phyloP scores from a whole-genome alignment of 2,113 vertebrate genomes.

The Lagenorhynchus albirostris region DNA sequence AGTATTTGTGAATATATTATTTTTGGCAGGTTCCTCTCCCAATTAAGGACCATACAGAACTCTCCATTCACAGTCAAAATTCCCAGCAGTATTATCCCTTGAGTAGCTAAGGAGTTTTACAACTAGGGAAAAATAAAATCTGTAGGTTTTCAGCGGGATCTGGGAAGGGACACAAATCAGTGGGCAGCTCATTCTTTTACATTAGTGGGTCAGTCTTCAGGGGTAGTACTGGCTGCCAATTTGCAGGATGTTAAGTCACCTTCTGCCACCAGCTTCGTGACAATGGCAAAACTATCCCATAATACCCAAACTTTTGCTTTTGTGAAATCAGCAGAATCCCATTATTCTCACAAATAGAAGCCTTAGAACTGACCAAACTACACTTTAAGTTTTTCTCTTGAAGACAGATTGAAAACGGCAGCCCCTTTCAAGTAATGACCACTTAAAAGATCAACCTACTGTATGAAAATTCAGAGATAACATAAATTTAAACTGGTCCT shows the following conservation, averaged over 20 bases:
- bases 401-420: not conserved
- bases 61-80: slow-evolving; percentile 31
- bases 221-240: not conserved
- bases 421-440: not conserved
- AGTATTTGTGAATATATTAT: slow-evolving; percentile 53
- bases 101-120: slow-evolving; percentile 8
- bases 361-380: not conserved
- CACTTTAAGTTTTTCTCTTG: not conserved
- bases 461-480: not conserved
- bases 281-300: not conserved
- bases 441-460: not conserved
- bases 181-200: not conserved
- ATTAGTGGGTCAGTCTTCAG: not conserved
- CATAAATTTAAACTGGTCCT: not conserved
- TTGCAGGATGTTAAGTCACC: slow-evolving; percentile 39
- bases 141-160: not conserved
- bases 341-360: slow-evolving; percentile 2
- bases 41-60: slow-evolving; percentile 22
- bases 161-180: not conserved
- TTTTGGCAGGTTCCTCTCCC: slow-evolving; percentile 50
- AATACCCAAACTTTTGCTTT: slow-evolving; percentile 4
- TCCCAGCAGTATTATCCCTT: slow-evolving; percentile 3
- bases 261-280: slow-evolving; percentile 12
- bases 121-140: slow-evolving; percentile 25
- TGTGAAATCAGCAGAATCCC: slow-evolving; percentile 2